Percentiles rank a stretch among this genome's conserved stretches.
These are phyloP conservation scores for Brachirus orientalis DNA, from an alignment of 2,113 vertebrate species.

Conservation along the genomic window DNA sequence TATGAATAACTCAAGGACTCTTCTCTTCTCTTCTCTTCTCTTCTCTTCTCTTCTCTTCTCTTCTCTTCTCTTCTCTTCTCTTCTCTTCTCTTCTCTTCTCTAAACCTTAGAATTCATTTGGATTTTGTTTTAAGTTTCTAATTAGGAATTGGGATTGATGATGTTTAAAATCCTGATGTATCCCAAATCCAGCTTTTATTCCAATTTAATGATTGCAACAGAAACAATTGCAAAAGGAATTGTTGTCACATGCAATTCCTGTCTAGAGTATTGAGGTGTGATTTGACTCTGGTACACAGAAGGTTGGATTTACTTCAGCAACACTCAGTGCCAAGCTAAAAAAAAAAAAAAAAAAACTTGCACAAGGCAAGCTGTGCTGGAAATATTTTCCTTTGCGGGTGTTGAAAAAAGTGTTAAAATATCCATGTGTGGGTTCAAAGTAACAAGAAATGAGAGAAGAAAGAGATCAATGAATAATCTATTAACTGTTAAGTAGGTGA, in stretches of 20 bases:
- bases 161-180: slow-evolving; percentile 2
- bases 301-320: too few relatives aligned
- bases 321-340: too few relatives aligned
- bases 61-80: neutral
- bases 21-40: slow-evolving; percentile 36
- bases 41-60: slow-evolving; percentile 3
- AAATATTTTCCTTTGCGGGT: neutral
- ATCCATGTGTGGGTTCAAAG: neutral
- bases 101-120: slow-evolving; percentile 30
- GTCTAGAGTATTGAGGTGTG: too few relatives aligned
- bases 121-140: slow-evolving; percentile 39
- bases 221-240: neutral
- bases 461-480: neutral
- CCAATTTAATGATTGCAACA: slow-evolving; percentile 1
- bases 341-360: too few relatives aligned
- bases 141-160: slow-evolving; percentile 20
- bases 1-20: slow-evolving; percentile 75
- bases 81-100: slow-evolving; percentile 4
- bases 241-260: too few relatives aligned
- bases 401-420: neutral
- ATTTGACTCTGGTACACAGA: too few relatives aligned
- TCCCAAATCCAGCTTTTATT: neutral
- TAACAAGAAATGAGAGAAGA: neutral
- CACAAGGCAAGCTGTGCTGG: too few relatives aligned
- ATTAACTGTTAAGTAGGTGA: neutral